Percentiles rank a stretch among this genome's conserved stretches.
Conservation (phyloP, 2,113 vertebrate species). For the Rhodinocichla rosea region DNA sequence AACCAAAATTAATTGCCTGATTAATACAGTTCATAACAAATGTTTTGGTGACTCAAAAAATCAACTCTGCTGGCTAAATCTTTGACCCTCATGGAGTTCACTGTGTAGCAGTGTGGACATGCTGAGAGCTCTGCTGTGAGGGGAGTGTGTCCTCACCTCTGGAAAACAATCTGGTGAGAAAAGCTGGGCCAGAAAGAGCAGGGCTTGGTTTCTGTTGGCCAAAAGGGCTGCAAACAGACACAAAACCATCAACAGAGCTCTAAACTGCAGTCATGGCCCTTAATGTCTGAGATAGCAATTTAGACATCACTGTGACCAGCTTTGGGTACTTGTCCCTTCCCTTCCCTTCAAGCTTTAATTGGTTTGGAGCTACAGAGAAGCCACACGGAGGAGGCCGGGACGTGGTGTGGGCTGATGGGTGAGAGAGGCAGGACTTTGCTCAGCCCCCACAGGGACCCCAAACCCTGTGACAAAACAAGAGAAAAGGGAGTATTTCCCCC, state of each 20-base stretch:
- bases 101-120: neutral
- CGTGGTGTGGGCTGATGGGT: fast-evolving
- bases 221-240: neutral
- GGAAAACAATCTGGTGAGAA: neutral
- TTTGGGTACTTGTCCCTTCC: neutral
- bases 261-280: neutral
- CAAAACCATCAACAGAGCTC: neutral
- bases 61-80: neutral
- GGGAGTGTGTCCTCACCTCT: neutral
- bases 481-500: neutral
- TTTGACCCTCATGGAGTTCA: neutral
- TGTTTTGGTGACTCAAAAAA: neutral
- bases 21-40: neutral
- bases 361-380: neutral
- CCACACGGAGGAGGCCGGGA: neutral
- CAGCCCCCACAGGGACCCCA: neutral
- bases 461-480: neutral
- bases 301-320: neutral
- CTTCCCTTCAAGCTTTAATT: neutral
- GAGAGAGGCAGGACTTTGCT: neutral
- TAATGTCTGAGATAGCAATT: neutral
- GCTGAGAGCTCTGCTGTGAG: fast-evolving
- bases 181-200: neutral
- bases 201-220: neutral
- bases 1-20: neutral